These are phyloP conservation scores for Gambusia affinis DNA, from an alignment of 2,113 vertebrate genomes.

Conservation along the genomic window DNA sequence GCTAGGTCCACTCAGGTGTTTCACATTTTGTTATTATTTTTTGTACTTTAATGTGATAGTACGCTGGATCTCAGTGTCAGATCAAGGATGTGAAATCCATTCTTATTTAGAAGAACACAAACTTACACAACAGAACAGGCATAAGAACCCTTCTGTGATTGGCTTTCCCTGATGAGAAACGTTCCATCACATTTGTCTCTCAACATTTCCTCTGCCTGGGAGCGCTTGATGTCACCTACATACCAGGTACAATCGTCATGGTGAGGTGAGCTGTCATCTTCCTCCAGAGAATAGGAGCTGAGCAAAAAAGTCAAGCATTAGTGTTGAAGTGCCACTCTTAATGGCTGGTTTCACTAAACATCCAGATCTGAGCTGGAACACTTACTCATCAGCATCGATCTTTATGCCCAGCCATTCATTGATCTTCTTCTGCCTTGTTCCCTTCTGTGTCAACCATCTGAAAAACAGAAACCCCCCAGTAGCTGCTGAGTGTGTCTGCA, in stretches of 20 bases:
- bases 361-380: slow-evolving; percentile 41
- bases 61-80: too few species aligned
- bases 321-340: not conserved
- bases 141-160: slow-evolving; percentile 93
- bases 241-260: slow-evolving; percentile 97
- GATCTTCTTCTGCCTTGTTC: slow-evolving; percentile 94
- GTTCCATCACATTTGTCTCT: slow-evolving; percentile 93
- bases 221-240: slow-evolving; percentile 93
- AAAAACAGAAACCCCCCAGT: slow-evolving; percentile 4
- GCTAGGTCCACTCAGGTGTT: too few species aligned
- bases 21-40: too few species aligned
- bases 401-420: slow-evolving; percentile 95
- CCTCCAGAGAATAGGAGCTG: slow-evolving; percentile 89
- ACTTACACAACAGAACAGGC: slow-evolving; percentile 98
- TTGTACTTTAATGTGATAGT: too few species aligned
- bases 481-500: not conserved
- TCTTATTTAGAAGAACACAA: slow-evolving; percentile 9
- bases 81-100: not conserved
- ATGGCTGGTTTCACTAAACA: not conserved
- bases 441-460: slow-evolving; percentile 99
- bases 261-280: slow-evolving; percentile 91
- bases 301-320: not conserved
- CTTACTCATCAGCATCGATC: slow-evolving; percentile 97
- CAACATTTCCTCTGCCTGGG: slow-evolving; percentile 91
- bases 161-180: slow-evolving; percentile 97